These are phyloP conservation scores for Papilio gigon DNA, from an alignment of 2,888 invertebrate genomes.

Conservation along the genomic window DNA sequence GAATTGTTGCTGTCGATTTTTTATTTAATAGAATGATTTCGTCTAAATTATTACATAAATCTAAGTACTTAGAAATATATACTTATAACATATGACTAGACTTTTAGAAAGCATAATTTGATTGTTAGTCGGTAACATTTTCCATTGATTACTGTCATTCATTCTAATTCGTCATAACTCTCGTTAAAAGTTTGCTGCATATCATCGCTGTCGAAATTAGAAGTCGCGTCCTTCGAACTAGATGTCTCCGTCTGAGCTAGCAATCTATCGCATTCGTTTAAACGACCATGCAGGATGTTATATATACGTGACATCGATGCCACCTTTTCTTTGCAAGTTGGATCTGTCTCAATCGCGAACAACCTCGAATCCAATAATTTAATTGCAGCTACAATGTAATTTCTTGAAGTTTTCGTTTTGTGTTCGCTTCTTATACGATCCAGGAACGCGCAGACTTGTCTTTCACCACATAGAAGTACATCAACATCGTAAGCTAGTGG, in stretches of 20 bases:
- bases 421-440: slow-evolving; percentile 76
- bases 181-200: slow-evolving; percentile 71
- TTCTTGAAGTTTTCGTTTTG: slow-evolving; percentile 77
- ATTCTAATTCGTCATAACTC: slow-evolving; percentile 68
- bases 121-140: slow-evolving; percentile 20
- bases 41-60: not conserved
- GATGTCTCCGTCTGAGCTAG: slow-evolving; percentile 66
- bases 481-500: slow-evolving; percentile 79
- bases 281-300: slow-evolving; percentile 70
- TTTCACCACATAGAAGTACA: slow-evolving; percentile 74
- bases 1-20: too few species aligned
- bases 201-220: slow-evolving; percentile 65
- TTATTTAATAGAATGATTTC: not conserved
- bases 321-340: slow-evolving; percentile 78
- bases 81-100: slow-evolving; percentile 39
- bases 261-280: slow-evolving; percentile 75
- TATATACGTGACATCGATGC: slow-evolving; percentile 78
- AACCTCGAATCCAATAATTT: slow-evolving; percentile 77
- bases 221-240: slow-evolving; percentile 56
- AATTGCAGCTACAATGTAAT: slow-evolving; percentile 79
- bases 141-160: slow-evolving; percentile 42
- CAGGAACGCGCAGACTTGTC: slow-evolving; percentile 76
- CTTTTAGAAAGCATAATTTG: slow-evolving; percentile 36
- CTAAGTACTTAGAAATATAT: slow-evolving; percentile 28
- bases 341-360: slow-evolving; percentile 79